phyloP scores from a whole-genome alignment of 2,113 vertebrate genomes.

The Catagonus wagneri region DNA sequence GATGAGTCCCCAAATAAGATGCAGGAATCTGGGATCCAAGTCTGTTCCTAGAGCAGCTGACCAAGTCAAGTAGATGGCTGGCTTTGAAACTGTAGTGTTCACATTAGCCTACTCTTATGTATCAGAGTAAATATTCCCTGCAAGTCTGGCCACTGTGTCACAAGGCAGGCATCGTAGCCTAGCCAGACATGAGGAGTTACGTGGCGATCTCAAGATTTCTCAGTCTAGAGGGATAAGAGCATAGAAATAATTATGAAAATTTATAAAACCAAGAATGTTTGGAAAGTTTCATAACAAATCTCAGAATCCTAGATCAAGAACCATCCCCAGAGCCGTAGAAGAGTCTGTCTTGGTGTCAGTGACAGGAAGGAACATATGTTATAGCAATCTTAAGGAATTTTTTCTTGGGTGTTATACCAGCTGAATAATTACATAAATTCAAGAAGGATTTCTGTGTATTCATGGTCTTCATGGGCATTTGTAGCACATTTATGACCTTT shows the following conservation, averaged over 20 bases:
- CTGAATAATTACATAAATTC: constrained; percentile 2
- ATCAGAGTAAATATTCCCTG: not conserved
- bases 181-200: not conserved
- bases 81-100: not conserved
- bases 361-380: not conserved
- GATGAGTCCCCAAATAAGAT: not conserved
- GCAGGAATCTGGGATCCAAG: not conserved
- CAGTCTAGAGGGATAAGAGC: not conserved
- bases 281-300: not conserved
- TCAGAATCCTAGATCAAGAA: not conserved
- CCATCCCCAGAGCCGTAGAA: not conserved
- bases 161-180: not conserved
- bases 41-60: not conserved
- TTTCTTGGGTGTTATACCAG: not conserved
- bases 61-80: not conserved
- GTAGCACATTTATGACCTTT: not conserved
- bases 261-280: not conserved
- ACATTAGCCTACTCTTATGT: not conserved
- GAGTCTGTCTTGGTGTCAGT: not conserved
- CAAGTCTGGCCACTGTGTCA: not conserved
- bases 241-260: not conserved
- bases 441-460: not conserved
- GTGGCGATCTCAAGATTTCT: not conserved
- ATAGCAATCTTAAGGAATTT: not conserved
- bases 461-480: not conserved